Evolutionary conservation across 2,797 vertebrate species (phyloP).

Genomic region (Acomys russatus): DNA sequence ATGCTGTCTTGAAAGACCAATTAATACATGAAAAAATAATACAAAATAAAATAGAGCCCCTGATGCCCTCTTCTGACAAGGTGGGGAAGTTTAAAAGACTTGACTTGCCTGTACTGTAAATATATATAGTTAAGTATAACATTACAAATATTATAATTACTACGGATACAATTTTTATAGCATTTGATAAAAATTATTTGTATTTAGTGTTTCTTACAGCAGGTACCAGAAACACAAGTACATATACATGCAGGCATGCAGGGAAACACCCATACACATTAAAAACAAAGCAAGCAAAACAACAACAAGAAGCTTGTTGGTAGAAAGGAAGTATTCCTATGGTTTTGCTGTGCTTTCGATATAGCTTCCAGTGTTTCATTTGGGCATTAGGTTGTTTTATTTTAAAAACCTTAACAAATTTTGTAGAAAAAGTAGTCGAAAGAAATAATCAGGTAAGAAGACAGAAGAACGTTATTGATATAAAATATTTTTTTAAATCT

Average conservation of each 20-base stretch:
- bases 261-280: neutral
- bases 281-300: neutral
- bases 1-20: too few species aligned
- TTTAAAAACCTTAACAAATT: neutral
- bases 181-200: neutral
- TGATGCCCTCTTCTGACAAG: too few species aligned
- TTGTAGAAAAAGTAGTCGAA: neutral
- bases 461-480: too few species aligned
- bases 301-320: neutral
- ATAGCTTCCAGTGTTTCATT: neutral
- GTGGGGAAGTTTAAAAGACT: too few species aligned
- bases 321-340: neutral
- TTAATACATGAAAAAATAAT: too few species aligned
- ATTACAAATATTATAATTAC: neutral
- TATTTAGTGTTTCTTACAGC: neutral
- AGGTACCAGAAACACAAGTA: neutral
- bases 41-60: too few species aligned
- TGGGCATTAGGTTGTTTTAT: neutral
- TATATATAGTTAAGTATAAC: neutral
- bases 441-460: neutral
- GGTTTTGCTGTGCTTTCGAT: neutral
- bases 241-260: neutral
- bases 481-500: neutral
- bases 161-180: neutral
- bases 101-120: too few species aligned